Percentiles rank a stretch among this genome's conserved stretches.
Conservation (phyloP, 1,140 invertebrate species). For the Drosophila tristis region DNA sequence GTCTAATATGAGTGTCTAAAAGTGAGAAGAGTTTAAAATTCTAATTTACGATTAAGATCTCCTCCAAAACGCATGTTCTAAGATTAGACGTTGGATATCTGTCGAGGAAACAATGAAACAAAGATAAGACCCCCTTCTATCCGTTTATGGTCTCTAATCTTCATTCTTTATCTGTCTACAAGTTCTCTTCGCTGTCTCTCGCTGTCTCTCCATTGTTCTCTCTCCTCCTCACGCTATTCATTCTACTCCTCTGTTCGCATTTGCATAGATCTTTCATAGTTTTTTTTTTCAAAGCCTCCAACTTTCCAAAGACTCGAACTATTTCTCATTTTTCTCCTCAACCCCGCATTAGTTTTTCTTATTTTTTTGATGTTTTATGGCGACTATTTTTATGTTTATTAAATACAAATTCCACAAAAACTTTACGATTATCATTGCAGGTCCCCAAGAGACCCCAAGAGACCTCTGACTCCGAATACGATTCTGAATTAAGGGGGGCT, state of each 20-base stretch:
- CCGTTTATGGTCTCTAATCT: slow-evolving; percentile 21
- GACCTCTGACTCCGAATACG: slow-evolving; percentile 6
- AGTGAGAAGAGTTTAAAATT: too few relatives aligned
- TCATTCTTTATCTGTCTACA: slow-evolving; percentile 21
- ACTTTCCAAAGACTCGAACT: slow-evolving; percentile 24
- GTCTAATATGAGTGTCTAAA: too few relatives aligned
- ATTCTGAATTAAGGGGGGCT: neutral
- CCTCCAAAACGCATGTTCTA: too few relatives aligned
- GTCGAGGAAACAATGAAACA: neutral
- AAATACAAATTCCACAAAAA: slow-evolving; percentile 46
- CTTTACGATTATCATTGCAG: slow-evolving; percentile 16
- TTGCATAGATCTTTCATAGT: slow-evolving; percentile 22
- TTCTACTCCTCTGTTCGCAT: slow-evolving; percentile 19
- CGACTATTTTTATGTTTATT: slow-evolving; percentile 36
- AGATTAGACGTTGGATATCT: too few relatives aligned
- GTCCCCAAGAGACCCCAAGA: slow-evolving; percentile 25
- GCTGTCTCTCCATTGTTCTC: too few relatives aligned
- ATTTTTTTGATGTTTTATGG: slow-evolving; percentile 33
- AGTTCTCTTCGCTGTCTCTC: slow-evolving; percentile 11
- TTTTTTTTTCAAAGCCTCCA: neutral
- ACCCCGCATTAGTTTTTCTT: neutral
- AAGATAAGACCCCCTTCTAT: slow-evolving; percentile 14
- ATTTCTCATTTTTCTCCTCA: slow-evolving; percentile 10
- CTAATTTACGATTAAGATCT: too few relatives aligned
- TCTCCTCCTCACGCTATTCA: neutral